A percentile compares a stretch with the other conserved stretches of the same genome.
These are phyloP conservation scores for Plusia festucae DNA, from an alignment of 2,888 invertebrate genomes.

Conservation along the genomic window DNA sequence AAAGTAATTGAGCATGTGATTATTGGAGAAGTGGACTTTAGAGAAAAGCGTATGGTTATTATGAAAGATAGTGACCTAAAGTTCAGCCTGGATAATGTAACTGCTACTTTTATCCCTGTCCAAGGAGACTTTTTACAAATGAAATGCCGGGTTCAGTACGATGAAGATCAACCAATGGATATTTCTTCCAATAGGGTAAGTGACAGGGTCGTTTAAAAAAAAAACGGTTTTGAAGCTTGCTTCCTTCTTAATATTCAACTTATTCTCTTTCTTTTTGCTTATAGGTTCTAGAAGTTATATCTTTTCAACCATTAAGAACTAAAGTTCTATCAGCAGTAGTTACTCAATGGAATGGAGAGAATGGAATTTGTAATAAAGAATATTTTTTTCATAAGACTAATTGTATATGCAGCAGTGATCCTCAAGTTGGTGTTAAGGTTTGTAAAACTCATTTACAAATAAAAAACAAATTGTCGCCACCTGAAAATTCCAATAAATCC, in stretches of 20 bases:
- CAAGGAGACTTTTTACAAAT: constrained; percentile 92
- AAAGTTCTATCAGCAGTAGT: constrained; percentile 88
- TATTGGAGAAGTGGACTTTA: constrained; percentile 74
- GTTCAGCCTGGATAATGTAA: constrained; percentile 90
- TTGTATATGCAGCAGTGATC: constrained; percentile 86
- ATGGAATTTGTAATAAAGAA: constrained; percentile 89
- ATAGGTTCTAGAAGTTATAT: constrained; percentile 89
- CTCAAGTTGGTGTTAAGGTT: constrained; percentile 90
- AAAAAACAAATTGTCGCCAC: background rate
- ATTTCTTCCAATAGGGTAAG: constrained; percentile 81
- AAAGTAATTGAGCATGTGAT: constrained; percentile 77
- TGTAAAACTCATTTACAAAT: constrained; percentile 13
- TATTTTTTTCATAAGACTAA: constrained; percentile 90
- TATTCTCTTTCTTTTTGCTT: constrained; percentile 14
- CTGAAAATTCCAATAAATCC: no score
- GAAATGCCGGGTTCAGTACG: constrained; percentile 90
- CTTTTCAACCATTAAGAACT: constrained; percentile 90
- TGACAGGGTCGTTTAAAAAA: no score
- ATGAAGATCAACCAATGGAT: constrained; percentile 86
- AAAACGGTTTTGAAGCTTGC: no score
- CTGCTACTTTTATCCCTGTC: constrained; percentile 91
- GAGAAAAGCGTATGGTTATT: constrained; percentile 74
- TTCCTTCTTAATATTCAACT: background rate
- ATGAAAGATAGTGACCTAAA: constrained; percentile 89
- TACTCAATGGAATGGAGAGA: constrained; percentile 76